Evolutionary conservation across 2,113 vertebrate genomes (phyloP).

Genomic region (Proteles cristata): DNA sequence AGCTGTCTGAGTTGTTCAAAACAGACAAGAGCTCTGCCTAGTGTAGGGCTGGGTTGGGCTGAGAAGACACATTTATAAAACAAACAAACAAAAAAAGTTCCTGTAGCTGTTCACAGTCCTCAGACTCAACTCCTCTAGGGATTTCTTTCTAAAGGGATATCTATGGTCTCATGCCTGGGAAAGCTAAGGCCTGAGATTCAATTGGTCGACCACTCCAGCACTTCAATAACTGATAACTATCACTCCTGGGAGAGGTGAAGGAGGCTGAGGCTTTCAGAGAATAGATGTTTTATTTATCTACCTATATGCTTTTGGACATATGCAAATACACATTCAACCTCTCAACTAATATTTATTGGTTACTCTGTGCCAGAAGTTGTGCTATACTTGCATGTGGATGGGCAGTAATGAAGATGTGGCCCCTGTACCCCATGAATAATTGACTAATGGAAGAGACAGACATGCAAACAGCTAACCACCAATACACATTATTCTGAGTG

Average conservation of each 20-base stretch:
- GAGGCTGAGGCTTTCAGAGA: not conserved
- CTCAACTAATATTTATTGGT: not conserved
- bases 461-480: not conserved
- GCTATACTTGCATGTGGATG: not conserved
- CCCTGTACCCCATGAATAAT: not conserved
- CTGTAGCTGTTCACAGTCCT: constrained; percentile 16
- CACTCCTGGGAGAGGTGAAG: too few species aligned
- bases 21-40: not conserved
- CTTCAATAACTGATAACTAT: not conserved
- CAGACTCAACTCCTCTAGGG: not conserved
- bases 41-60: constrained; percentile 59
- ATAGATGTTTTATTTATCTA: not conserved
- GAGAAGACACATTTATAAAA: constrained; percentile 84
- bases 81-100: constrained; percentile 75
- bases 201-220: not conserved
- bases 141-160: constrained; percentile 32
- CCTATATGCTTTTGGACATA: not conserved
- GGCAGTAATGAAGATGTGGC: not conserved
- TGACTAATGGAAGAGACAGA: not conserved
- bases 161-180: not conserved
- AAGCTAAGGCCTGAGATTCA: not conserved
- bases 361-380: not conserved
- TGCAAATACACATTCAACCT: not conserved
- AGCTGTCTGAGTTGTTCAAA: constrained; percentile 54
- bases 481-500: not conserved